Evolutionary conservation across 1,140 invertebrate genomes (phyloP).

Genomic region (Fopius arisanus): DNA sequence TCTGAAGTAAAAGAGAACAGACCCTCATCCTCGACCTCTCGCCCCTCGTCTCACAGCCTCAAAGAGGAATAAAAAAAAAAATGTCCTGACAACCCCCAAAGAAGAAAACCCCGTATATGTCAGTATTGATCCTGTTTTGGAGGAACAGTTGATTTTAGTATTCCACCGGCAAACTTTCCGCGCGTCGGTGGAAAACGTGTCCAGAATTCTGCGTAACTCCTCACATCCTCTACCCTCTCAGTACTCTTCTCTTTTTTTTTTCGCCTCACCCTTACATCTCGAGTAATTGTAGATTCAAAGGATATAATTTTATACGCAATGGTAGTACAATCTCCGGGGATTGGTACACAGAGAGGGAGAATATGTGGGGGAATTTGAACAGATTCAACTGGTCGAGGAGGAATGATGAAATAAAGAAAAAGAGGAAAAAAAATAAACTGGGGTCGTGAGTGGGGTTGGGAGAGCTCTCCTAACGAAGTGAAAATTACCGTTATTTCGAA

Average conservation of each 20-base stretch:
- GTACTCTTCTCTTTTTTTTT: not conserved
- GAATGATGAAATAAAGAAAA: conserved; percentile 16
- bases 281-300: conserved; percentile 65
- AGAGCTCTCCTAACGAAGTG: conserved; percentile 53
- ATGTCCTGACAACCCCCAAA: not conserved
- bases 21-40: not conserved
- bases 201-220: conserved; percentile 45
- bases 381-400: conserved; percentile 12
- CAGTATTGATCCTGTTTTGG: conserved; percentile 19
- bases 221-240: conserved; percentile 2
- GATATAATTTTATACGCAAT: conserved; percentile 57
- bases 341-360: conserved; percentile 3
- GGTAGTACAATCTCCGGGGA: conserved; percentile 29
- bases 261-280: conserved; percentile 37
- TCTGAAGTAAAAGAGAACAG: not conserved
- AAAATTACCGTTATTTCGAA: conserved; percentile 57
- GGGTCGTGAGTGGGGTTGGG: not conserved
- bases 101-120: conserved; percentile 8
- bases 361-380: not conserved
- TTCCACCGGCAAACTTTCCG: conserved; percentile 58
- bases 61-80: not conserved
- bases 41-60: not conserved
- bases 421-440: conserved; percentile 13
- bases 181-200: conserved; percentile 52
- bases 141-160: conserved; percentile 56